Evolutionary conservation across 2,113 vertebrate genomes (phyloP), one percentile per base, ranked within the genome.

Genomic region (Hemichromis elongatus): DNA sequence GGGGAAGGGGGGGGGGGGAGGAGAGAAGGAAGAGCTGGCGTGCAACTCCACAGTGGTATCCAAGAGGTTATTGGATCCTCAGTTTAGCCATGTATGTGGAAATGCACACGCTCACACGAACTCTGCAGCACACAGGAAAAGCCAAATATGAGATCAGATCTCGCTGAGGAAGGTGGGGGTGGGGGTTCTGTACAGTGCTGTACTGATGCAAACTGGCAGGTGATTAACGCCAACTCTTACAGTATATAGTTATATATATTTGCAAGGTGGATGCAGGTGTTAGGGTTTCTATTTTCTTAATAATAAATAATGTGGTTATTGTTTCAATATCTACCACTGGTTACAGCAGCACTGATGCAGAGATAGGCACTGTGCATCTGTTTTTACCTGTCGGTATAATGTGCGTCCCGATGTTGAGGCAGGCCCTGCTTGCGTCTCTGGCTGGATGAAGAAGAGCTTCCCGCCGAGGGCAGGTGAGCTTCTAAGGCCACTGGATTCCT

Each of bases 401-500:
- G 97, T 18, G 97, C 96, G 40, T 99, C 98, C 24, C 97, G 94
- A 93, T 97, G 98, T 95, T 97, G 97, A 2, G 97, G 97, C 56
- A 98, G 96, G 66, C 97, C 97, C 92, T 99, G 98, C 92, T 99
- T 99, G 89, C 98, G 96, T 85, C 98, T 96, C 95, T 98, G 98
- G 86, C 97, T 98, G 24, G 96, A 95, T 9, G 94, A 94, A 50
- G 94, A 97, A 6, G 96, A 96, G 89, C 94, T 91, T 81, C 93
- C 93, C 21, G 96, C 96, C 1, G 97, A 94, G 42, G 98, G 97
- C 81, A 99, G 96, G 93, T 98, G 98, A 85, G 97, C 96, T 80
- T 99, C 98, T 96, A 99, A 95, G 82, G 95, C 93, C 19, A 95
- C 91, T 14, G 97, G 96, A 88, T 96, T 97, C 85, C 98, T 97